These are phyloP conservation scores for Lordiphosa stackelbergi DNA, from an alignment of 1,140 invertebrate genomes.

Conservation along the genomic window DNA sequence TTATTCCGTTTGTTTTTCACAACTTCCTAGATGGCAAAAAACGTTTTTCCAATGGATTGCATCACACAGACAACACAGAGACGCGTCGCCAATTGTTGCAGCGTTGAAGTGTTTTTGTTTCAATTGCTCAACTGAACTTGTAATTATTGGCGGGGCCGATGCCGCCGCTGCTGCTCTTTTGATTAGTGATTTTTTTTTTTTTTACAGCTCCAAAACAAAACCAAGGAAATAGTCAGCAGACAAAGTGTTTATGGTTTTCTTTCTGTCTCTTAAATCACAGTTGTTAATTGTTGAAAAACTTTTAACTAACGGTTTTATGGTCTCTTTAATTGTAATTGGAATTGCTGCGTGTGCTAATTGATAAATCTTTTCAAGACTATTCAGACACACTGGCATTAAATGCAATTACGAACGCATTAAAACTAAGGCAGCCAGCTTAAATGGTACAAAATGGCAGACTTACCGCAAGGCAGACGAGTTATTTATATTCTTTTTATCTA, in stretches of 20 bases:
- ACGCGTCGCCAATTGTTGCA: constrained; percentile 59
- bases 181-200: constrained; percentile 18
- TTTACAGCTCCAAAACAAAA: constrained; percentile 42
- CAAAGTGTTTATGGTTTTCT: constrained; percentile 17
- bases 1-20: constrained; percentile 18
- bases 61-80: constrained; percentile 43
- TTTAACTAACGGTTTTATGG: constrained; percentile 70
- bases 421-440: constrained; percentile 38
- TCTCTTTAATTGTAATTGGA: constrained; percentile 71
- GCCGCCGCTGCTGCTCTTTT: constrained; percentile 2
- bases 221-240: constrained; percentile 37
- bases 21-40: constrained; percentile 29
- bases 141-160: constrained; percentile 53
- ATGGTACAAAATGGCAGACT: constrained; percentile 39
- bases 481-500: constrained; percentile 14
- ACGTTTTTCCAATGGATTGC: constrained; percentile 68
- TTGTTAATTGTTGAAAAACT: constrained; percentile 63
- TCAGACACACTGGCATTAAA: constrained; percentile 40
- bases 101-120: constrained; percentile 74
- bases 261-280: constrained; percentile 42
- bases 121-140: constrained; percentile 72
- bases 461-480: constrained; percentile 38
- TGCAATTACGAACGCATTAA: constrained; percentile 64
- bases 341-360: constrained; percentile 60
- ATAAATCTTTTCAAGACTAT: constrained; percentile 48